These are phyloP conservation scores for Quadroppia sp. DNA, from an alignment of 2,888 invertebrate genomes.

Conservation along the genomic window DNA sequence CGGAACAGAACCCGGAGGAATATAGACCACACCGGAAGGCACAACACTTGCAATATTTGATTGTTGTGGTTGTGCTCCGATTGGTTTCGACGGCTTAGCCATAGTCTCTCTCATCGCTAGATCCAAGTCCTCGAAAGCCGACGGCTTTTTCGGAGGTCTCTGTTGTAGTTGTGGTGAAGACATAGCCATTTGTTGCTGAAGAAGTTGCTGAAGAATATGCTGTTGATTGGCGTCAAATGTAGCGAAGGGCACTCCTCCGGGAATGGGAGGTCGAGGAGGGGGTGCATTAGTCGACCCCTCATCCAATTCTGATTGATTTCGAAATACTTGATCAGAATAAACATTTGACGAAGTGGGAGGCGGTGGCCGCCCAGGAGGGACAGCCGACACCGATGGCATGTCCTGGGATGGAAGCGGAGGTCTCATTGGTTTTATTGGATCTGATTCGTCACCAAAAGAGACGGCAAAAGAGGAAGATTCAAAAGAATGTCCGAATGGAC, in stretches of 20 bases:
- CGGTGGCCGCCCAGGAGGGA: slow-evolving; percentile 37
- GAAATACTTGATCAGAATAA: background rate
- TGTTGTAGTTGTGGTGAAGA: background rate
- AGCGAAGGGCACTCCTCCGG: slow-evolving; percentile 22
- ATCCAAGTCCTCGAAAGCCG: slow-evolving; percentile 38
- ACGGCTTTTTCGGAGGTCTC: slow-evolving; percentile 11
- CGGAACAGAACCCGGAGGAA: slow-evolving; percentile 13
- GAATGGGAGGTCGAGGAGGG: slow-evolving; percentile 7
- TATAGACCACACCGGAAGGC: background rate
- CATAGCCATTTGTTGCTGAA: slow-evolving; percentile 5
- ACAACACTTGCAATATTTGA: background rate
- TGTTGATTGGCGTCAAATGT: slow-evolving; percentile 18
- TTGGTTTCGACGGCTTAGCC: background rate
- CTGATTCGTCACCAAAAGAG: slow-evolving; percentile 3
- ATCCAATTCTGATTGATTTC: background rate
- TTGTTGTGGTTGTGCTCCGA: background rate
- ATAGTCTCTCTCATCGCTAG: slow-evolving; percentile 15
- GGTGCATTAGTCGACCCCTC: background rate
- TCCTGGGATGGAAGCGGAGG: slow-evolving; percentile 42
- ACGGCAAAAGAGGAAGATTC: slow-evolving; percentile 34
- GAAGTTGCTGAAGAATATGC: slow-evolving; percentile 34
- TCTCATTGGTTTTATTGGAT: slow-evolving; percentile 18
- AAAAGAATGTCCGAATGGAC: slow-evolving; percentile 45
- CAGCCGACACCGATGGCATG: slow-evolving; percentile 14
- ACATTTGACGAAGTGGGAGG: slow-evolving; percentile 5